Evolutionary conservation across 1,140 invertebrate species (phyloP).

Genomic region (Panagrolaimus sp.): DNA sequence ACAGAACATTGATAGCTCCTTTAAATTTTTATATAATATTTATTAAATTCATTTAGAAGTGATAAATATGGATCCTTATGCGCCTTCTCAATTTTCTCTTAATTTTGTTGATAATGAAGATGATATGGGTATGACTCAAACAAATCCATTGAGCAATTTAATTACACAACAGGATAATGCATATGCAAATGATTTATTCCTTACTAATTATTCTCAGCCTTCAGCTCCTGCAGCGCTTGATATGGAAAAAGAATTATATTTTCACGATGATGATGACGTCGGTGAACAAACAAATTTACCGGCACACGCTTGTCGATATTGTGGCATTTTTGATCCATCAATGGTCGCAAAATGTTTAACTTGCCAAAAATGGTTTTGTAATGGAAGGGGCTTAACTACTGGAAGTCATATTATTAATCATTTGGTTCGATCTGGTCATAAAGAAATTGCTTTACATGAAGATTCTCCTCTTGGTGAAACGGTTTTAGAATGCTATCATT

Average conservation of each 20-base stretch:
- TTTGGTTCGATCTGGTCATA: conserved; percentile 91
- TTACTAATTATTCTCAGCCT: conserved; percentile 4
- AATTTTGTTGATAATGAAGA: conserved; percentile 31
- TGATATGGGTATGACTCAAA: conserved; percentile 10
- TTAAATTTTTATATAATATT: too few relatives aligned
- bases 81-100: background rate
- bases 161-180: conserved; percentile 13
- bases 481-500: conserved; percentile 94
- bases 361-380: conserved; percentile 99
- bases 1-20: too few relatives aligned
- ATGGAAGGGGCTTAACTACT: conserved; percentile 92
- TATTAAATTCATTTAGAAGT: too few relatives aligned
- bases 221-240: conserved; percentile 11
- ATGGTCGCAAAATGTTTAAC: conserved; percentile 96
- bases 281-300: conserved; percentile 37
- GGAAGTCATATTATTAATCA: conserved; percentile 98
- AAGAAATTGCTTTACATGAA: conserved; percentile 93
- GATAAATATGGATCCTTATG: too few relatives aligned
- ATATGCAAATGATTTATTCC: background rate
- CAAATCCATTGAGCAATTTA: background rate
- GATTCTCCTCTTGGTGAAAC: conserved; percentile 96
- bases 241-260: conserved; percentile 30
- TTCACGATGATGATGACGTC: conserved; percentile 39
- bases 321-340: conserved; percentile 93
- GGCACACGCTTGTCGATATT: conserved; percentile 65